phyloP scores from a whole-genome alignment of 2,888 invertebrate species.

The Callimorpha dominula region DNA sequence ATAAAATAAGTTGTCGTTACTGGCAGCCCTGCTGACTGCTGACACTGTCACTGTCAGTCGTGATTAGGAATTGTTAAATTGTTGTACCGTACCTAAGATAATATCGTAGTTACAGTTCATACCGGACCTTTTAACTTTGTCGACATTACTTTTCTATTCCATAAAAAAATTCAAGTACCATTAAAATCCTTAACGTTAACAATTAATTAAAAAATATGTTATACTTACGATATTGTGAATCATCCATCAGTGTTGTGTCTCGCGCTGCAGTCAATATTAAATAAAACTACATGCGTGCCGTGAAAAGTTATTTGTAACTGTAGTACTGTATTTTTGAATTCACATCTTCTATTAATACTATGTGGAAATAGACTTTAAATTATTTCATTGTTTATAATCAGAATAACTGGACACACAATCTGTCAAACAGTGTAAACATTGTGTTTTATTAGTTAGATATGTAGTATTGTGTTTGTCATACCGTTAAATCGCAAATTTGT shows the following conservation, averaged over 20 bases:
- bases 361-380: not conserved
- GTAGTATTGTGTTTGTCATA: not conserved
- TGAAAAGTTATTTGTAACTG: not conserved
- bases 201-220: not conserved
- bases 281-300: not conserved
- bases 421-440: not conserved
- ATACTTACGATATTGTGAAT: not conserved
- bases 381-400: not conserved
- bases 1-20: too few relatives aligned
- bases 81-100: not conserved
- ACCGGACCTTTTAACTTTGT: not conserved
- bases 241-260: not conserved
- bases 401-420: not conserved
- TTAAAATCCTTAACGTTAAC: not conserved
- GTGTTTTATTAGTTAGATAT: not conserved
- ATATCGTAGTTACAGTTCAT: not conserved
- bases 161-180: not conserved
- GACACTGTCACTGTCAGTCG: conserved; percentile 1
- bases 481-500: not conserved
- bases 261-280: not conserved
- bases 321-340: not conserved
- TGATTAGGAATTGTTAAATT: not conserved
- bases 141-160: not conserved
- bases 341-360: not conserved
- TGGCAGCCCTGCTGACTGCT: too few relatives aligned